Evolutionary conservation across 2,888 invertebrate genomes (phyloP).

Genomic region (Axea sp.): DNA sequence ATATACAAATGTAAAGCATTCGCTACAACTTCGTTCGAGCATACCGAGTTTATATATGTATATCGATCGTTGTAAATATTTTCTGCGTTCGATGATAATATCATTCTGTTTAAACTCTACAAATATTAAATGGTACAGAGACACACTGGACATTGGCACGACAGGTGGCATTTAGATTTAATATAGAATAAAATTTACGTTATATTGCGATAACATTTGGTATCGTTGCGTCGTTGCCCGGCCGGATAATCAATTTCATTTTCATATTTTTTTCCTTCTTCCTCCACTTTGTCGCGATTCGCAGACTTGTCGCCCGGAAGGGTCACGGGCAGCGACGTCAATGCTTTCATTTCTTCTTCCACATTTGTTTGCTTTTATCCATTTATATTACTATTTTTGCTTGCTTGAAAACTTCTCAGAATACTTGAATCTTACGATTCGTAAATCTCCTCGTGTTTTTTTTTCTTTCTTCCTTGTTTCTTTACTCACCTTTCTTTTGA

Average conservation of each 20-base stretch:
- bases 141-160: slow-evolving; percentile 80
- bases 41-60: too few relatives aligned
- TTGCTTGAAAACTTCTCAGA: slow-evolving; percentile 8
- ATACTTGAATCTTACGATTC: slow-evolving; percentile 12
- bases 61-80: too few relatives aligned
- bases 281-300: slow-evolving; percentile 33
- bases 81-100: slow-evolving; percentile 64
- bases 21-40: too few relatives aligned
- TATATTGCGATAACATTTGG: slow-evolving; percentile 80
- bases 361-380: background rate
- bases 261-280: slow-evolving; percentile 10
- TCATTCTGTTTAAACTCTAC: slow-evolving; percentile 75
- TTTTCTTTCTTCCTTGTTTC: slow-evolving; percentile 32
- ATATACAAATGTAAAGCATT: slow-evolving; percentile 60
- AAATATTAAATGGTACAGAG: slow-evolving; percentile 79
- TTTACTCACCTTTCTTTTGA: slow-evolving; percentile 71
- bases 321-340: slow-evolving; percentile 74
- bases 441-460: background rate
- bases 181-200: slow-evolving; percentile 80
- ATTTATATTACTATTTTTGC: slow-evolving; percentile 20
- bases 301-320: slow-evolving; percentile 19
- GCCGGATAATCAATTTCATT: slow-evolving; percentile 67
- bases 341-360: slow-evolving; percentile 64
- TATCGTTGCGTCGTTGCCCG: slow-evolving; percentile 79
- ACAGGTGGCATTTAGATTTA: slow-evolving; percentile 80